Evolutionary conservation across 2,888 invertebrate species (phyloP), one percentile per base, ranked within the genome.

Genomic region (Plebejus argus): DNA sequence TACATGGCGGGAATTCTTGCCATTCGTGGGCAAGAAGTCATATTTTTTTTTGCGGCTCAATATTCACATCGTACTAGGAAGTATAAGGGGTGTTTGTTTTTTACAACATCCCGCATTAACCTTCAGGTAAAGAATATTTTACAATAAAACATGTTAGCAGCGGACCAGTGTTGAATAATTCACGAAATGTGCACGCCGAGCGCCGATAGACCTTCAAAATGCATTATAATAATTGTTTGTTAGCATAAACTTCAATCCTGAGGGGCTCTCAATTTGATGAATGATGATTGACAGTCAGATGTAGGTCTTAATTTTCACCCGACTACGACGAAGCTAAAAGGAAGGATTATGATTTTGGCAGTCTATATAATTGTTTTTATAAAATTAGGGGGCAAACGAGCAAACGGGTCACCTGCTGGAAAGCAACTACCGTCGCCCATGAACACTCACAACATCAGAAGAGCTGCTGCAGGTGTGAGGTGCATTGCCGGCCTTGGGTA

Each of bases 91-190:
- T 74, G 74, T 74, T 74, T 53, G 82, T 86, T 86, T 86, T 87
- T 89, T 78, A 76, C 77, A 78, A 75, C 77, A 80, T 83, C 70
- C 76, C 74, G 66, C 77, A 79, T 76, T 82, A 81, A 83, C 81
- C 82, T 84, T 83, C 82, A 80, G 78, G 76, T 77, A 75, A 56
- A 74, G 81, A 83, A 82, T 82, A 81, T 80, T 83, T 83, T 81
- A 83, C 79, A 80, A 81, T 82, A 83, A 83, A 82, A 82, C 79
- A 78, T 82, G 81, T 80, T 81, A 79, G 79, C 76, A 82, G 84
- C 83, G 85, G 84, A 85, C 84, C 84, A 84, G 83, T 82, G 83
- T 85, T 91, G 91, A 90, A 91, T 91, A 83, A 91, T 91, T 91
- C 90, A 91, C 83, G 79, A 83, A 81, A 83, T 87, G 82, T 85